Percentiles rank a stretch among this genome's conserved stretches.
Evolutionary conservation across 2,113 vertebrate species (phyloP).

Genomic region (Sinocyclocheilus rhinocerous): DNA sequence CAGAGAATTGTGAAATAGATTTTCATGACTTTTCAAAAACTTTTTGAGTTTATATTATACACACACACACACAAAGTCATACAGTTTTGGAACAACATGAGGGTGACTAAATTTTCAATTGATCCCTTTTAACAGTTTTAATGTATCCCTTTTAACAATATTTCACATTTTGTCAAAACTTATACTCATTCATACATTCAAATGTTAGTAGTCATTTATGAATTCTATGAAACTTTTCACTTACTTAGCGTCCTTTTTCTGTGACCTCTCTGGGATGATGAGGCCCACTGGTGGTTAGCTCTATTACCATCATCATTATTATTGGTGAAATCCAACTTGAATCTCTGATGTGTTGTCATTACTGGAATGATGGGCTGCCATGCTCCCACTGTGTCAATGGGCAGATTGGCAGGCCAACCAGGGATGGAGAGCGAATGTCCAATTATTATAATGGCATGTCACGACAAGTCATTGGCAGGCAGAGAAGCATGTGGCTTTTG

Average conservation of each 20-base stretch:
- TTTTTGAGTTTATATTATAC: no score
- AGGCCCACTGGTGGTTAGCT: conserved; percentile 5
- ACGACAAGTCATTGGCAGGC: conserved; percentile 30
- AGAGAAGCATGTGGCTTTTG: conserved; percentile 32
- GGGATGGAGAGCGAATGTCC: conserved; percentile 70
- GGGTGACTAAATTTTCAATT: no score
- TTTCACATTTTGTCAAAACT: not conserved
- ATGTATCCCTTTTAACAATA: not conserved
- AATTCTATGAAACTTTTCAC: not conserved
- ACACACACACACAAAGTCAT: no score
- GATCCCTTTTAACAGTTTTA: no score
- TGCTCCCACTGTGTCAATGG: conserved; percentile 64
- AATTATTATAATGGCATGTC: conserved; percentile 83
- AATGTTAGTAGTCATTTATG: not conserved
- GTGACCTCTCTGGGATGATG: conserved; percentile 35
- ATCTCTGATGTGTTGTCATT: conserved; percentile 59
- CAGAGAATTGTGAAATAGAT: no score
- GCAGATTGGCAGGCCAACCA: conserved; percentile 70
- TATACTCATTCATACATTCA: not conserved
- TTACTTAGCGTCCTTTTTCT: conserved; percentile 29
- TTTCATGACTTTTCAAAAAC: no score
- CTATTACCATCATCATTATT: conserved; percentile 54
- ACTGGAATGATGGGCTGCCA: conserved; percentile 57
- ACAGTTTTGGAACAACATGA: no score
- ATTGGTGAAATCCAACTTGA: conserved; percentile 53